Evolutionary conservation across 92 coral and sea anemone species (phyloP), one percentile per base, ranked within the genome.

Genomic region (Virgularia gustaviana): DNA sequence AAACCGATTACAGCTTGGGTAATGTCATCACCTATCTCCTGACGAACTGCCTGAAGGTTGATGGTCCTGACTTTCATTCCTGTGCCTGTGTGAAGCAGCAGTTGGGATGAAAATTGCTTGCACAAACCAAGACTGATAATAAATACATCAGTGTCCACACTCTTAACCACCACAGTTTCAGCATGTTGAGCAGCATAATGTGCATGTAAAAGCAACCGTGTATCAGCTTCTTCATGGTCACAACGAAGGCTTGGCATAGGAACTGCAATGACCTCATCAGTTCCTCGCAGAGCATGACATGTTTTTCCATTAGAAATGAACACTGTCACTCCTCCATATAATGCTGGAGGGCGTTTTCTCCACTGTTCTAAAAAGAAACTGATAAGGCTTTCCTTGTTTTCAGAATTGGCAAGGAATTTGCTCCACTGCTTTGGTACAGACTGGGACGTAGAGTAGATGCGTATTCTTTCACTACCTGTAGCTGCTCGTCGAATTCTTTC

Each of bases 81-180:
- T 18, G 63, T 72, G 38, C 83, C 83, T 49, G 77, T 72, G 73
- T 79, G 81, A 56, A 79, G n/a, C 57, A 57, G 78, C 36, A 80
- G 57, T 18, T 75, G 35, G 35, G 72, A 56, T 10, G 85, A 73
- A 43, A 85, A 67, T 2, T 55, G 65, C 49, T 29, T 25, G 66
- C 65, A 38, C 72, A 75, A 59, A 22, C 65, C 35, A 61, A 85
- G 36, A 47, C 79, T 49, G 60, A 81, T 71, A 23, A 79, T 33
- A 18, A 83, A 70, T 28, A 83, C 83, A 70, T 83, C 85, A 15
- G 85, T 83, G 73, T 86, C 87, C 72, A 78, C 82, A 29, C 83
- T 83, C 35, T 68, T 47, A 49, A 86, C 71, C 20, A 83, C 63
- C 27, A 83, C 53, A 24, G 81, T 23, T 42, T 39, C 55, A 44